These are phyloP conservation scores for Podotricha telesiphe DNA, from an alignment of 2,888 invertebrate genomes.

Conservation along the genomic window DNA sequence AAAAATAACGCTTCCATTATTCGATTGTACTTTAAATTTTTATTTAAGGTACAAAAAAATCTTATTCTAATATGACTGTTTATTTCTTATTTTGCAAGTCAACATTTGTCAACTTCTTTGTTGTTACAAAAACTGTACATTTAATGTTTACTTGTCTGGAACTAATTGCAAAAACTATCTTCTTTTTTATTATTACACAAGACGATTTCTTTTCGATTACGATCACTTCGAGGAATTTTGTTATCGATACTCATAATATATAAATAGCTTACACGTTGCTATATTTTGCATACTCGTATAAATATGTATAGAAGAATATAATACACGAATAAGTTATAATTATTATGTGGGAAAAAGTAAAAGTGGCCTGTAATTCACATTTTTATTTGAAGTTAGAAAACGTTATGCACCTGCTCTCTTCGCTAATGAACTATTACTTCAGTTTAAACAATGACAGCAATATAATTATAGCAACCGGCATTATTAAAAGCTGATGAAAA, in stretches of 20 bases:
- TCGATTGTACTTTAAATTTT: not conserved
- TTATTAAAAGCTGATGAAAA: conserved; percentile 31
- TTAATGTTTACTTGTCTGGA: conserved; percentile 38
- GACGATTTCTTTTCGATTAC: conserved; percentile 38
- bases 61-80: not conserved
- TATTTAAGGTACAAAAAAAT: not conserved
- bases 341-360: conserved; percentile 15
- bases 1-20: not conserved
- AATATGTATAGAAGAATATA: not conserved
- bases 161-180: conserved; percentile 37
- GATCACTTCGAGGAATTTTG: conserved; percentile 26
- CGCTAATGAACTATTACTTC: conserved; percentile 35
- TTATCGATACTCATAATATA: not conserved
- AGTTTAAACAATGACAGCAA: conserved; percentile 33
- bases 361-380: conserved; percentile 18
- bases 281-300: not conserved
- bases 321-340: not conserved
- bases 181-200: conserved; percentile 40
- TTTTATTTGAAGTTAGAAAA: conserved; percentile 8
- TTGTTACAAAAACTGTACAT: conserved; percentile 21
- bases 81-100: conserved; percentile 2
- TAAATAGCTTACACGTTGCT: not conserved
- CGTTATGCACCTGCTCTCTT: conserved; percentile 37
- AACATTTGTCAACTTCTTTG: conserved; percentile 21
- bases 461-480: conserved; percentile 34